phyloP scores from a whole-genome alignment of 2,113 vertebrate species.

The Charina bottae region DNA sequence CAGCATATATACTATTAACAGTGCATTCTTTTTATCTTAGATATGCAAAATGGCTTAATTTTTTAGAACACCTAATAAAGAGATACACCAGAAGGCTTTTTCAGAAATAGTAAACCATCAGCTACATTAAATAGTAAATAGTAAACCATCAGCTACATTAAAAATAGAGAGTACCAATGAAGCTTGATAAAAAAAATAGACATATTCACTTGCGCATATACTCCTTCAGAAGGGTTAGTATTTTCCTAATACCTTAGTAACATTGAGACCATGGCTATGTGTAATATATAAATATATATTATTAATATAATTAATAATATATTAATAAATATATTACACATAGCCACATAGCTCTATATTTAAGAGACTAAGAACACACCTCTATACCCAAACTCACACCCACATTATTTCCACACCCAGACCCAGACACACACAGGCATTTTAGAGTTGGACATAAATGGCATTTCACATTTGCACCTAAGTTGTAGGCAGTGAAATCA shows the following conservation, averaged over 20 bases:
- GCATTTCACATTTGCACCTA: background rate
- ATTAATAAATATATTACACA: no score
- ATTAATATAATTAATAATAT: no score
- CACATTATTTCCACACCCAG: background rate
- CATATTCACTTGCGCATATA: background rate
- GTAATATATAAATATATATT: no score
- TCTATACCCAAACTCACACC: background rate
- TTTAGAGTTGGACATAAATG: background rate
- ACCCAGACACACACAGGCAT: background rate
- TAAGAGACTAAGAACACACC: background rate
- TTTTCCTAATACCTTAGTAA: background rate
- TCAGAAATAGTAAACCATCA: background rate
- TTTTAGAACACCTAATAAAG: background rate
- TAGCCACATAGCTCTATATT: background rate
- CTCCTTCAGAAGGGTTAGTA: background rate
- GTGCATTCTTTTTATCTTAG: background rate
- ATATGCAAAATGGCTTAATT: background rate
- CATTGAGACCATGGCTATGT: background rate
- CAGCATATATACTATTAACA: background rate
- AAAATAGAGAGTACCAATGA: background rate
- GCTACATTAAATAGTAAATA: background rate
- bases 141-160: background rate
- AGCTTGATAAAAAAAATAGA: background rate
- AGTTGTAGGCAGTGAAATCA: background rate
- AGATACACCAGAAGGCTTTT: background rate